Base-by-base conservation (phyloP, 2,888 invertebrate species). In the Lydus trimaculatus region DNA sequence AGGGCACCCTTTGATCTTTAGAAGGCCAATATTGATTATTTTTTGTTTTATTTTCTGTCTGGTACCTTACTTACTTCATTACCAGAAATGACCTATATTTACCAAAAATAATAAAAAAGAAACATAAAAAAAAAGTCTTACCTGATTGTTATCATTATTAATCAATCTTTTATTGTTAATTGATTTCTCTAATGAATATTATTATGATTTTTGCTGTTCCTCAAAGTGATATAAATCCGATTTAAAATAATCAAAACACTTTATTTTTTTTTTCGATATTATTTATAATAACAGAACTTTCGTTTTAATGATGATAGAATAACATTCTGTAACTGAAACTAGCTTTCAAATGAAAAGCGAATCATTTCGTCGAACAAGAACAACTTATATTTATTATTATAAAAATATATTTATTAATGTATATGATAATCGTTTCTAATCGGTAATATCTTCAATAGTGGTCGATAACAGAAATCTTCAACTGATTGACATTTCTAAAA, bases 41-140 rank as follows among this genome's bases (percentile, higher is more conserved):
- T 74, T 72, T 71, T 76, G 67, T 74, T 74, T 75, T 75, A 67
- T 75, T 76, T 75, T 75, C 61, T 64, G 74, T 75, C 74, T 75
- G 75, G 73, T 67, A 64, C 65, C 64, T 67, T 36, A 61, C 31
- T 33, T 64, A 67, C 61, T 70, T 69, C 66, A 70, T 71, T 75
- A 73, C 75, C 73, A 75, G 73, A 75, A 69, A 72, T 70, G 74
- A 72, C 74, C 75, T 65, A 74, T 75, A 73, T 74, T 72, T 71
- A n/a, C n/a, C n/a, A n/a, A n/a, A n/a, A n/a, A n/a, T 74, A 2
- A 43, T n/a, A 43, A 48, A 20, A 20, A 20, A 20, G 11, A 72
- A 72, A 67, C 69, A 69, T 74, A 72, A 71, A 74, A 73, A 72
- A 74, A 73, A 73, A 66, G 73, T 74, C 72, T 74, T 72, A 69